Base-by-base conservation (phyloP, 92 coral and sea anemone species). In the Paramuricea clavata region DNA sequence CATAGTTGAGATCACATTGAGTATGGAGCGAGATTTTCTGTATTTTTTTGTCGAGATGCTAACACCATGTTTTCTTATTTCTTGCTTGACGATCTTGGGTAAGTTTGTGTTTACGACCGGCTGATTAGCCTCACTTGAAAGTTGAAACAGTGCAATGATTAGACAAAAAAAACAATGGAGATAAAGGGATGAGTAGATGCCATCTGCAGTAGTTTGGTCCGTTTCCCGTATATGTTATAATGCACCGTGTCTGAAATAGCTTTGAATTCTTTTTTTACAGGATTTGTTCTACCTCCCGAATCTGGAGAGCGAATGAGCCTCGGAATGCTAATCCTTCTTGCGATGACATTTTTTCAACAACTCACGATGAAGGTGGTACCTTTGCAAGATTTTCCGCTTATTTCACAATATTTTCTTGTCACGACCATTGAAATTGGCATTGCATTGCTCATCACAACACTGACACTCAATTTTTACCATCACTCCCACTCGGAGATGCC, bases 281-380 rank as follows among this genome's bases (percentile, higher is more conserved):
- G 99, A 0, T 97, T 97, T 56, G 87, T 96, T 15, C 87, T 95
- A 3, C 99, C 99, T 1, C 99, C 99, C 0, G 98, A 97, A 43
- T 93, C 98, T 16, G 99, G 99, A 0, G 99, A 97, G 76, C 95
- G 99, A 0, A 95, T 97, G 69, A 98, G 99, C 19, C 78, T 97
- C 28, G 95, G 99, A 42, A 97, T 97, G 47, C 92, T 98, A 0
- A 98, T 95, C 2, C 90, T 97, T 50, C 93, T 97, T 10, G 99
- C 99, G 0, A 97, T 97, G 99, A 97, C 99, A 0, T 98, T 97
- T 3, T 97, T 97, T 44, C 98, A 95, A 43, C 99, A 97, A 73
- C 93, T 97, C 15, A 94, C 97, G 0, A 93, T 98, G 30, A 98
- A 95, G 62, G 31, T 94, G 22, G 90, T 97, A 92, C 99, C 99